A percentile compares a stretch with the other conserved stretches of the same genome.
phyloP scores from a whole-genome alignment of 2,113 vertebrate species.

The Oryzias celebensis region DNA sequence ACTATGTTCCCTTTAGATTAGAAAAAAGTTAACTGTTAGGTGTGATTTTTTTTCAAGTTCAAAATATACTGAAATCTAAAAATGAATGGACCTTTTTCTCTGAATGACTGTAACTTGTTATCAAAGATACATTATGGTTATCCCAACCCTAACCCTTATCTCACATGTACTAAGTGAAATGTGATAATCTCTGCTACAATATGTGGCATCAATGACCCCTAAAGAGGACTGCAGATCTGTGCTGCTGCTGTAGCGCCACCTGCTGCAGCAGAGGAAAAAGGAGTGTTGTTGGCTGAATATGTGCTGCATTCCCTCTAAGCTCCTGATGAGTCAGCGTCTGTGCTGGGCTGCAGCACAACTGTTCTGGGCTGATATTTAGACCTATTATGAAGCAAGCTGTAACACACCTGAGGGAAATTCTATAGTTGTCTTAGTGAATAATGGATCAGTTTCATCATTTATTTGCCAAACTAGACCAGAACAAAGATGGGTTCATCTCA shows the following conservation, averaged over 20 bases:
- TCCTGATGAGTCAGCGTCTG: slow-evolving; percentile 67
- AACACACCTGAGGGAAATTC: neutral
- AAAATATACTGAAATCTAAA: too few relatives aligned
- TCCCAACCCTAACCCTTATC: too few relatives aligned
- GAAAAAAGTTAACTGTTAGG: too few relatives aligned
- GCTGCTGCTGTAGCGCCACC: slow-evolving; percentile 49
- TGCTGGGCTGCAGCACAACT: slow-evolving; percentile 35
- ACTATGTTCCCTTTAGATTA: too few relatives aligned
- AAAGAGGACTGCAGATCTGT: neutral
- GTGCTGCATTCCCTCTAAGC: slow-evolving; percentile 19
- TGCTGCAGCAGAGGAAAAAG: slow-evolving; percentile 27
- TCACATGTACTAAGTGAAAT: too few relatives aligned
- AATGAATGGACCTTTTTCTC: too few relatives aligned
- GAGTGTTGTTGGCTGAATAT: neutral
- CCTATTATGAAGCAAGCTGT: neutral
- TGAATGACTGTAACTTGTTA: too few relatives aligned
- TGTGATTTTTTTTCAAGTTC: too few relatives aligned
- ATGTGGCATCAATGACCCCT: too few relatives aligned
- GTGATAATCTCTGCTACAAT: too few relatives aligned
- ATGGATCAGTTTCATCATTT: slow-evolving; percentile 74
- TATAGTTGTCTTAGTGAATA: neutral
- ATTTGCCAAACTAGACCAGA: slow-evolving; percentile 72
- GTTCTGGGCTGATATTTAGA: neutral
- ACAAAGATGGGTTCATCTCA: slow-evolving; percentile 73
- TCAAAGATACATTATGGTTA: too few relatives aligned